Evolutionary conservation across 2,797 vertebrate genomes (phyloP).

Genomic region (Anisognathus igniventris): DNA sequence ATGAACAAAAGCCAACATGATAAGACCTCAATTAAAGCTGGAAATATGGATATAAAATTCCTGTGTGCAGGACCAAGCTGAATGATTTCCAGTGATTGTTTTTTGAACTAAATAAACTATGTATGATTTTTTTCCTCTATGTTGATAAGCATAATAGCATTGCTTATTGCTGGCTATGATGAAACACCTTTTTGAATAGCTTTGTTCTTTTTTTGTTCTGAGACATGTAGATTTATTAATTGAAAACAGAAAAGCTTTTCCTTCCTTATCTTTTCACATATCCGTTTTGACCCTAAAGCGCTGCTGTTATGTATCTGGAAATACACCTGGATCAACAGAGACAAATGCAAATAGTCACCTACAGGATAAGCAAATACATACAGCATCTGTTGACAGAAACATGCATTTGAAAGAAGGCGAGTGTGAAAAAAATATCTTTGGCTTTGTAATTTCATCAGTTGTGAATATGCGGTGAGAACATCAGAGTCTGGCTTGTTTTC

Average conservation of each 20-base stretch:
- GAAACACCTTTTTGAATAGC: background rate
- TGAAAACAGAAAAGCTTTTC: conserved; percentile 1
- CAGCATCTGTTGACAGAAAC: background rate
- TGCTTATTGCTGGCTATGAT: background rate
- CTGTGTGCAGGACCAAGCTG: background rate
- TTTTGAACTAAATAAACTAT: conserved; percentile 8
- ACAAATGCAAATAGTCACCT: conserved; percentile 20
- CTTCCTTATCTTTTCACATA: conserved; percentile 19
- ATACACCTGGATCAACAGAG: conserved; percentile 33
- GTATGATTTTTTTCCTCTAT: background rate
- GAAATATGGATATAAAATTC: background rate
- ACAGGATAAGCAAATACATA: conserved; percentile 16
- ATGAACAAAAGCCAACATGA: background rate
- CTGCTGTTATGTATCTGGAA: background rate
- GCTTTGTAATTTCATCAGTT: background rate
- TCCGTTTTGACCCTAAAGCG: background rate
- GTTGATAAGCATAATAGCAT: background rate
- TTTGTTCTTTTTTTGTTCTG: background rate
- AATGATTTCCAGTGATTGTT: background rate
- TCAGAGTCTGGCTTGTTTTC: background rate
- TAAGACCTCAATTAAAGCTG: background rate
- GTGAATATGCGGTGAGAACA: background rate
- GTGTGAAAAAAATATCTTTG: background rate
- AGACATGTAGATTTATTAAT: background rate
- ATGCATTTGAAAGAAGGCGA: background rate